Conservation (phyloP, 2,888 invertebrate genomes). For the Aspidiotus rigidus region DNA sequence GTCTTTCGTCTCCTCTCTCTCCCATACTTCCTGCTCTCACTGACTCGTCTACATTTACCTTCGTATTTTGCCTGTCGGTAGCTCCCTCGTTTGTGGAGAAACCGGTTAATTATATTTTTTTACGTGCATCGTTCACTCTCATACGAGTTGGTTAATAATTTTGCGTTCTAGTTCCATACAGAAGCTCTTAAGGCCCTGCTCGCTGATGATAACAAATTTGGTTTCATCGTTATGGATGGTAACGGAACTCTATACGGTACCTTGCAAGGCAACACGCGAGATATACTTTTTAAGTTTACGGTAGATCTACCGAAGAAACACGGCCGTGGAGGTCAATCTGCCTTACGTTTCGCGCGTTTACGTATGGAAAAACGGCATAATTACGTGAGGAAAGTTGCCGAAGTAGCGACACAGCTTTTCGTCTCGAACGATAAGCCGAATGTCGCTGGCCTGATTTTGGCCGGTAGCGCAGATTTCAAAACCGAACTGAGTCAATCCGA, state of each 20-base stretch:
- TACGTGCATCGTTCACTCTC: too few relatives aligned
- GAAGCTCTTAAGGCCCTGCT: slow-evolving; percentile 91
- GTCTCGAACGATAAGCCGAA: slow-evolving; percentile 96
- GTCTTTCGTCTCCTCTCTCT: too few relatives aligned
- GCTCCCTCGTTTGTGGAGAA: too few relatives aligned
- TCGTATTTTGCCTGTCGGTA: too few relatives aligned
- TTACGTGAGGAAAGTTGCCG: slow-evolving; percentile 96
- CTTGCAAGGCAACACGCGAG: slow-evolving; percentile 76
- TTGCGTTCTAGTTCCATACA: slow-evolving; percentile 60
- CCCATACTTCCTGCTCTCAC: too few relatives aligned
- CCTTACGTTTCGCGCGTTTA: slow-evolving; percentile 96
- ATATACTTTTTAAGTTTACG: slow-evolving; percentile 91
- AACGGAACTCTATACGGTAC: slow-evolving; percentile 99
- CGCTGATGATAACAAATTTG: slow-evolving; percentile 99
- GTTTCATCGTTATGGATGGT: slow-evolving; percentile 99
- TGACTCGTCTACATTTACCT: too few relatives aligned
- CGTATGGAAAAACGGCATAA: slow-evolving; percentile 99
- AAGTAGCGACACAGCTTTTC: slow-evolving; percentile 92
- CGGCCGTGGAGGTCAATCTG: slow-evolving; percentile 99
- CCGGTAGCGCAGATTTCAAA: slow-evolving; percentile 99
- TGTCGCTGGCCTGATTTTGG: slow-evolving; percentile 92
- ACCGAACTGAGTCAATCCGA: slow-evolving; percentile 98
- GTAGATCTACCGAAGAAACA: slow-evolving; percentile 99
- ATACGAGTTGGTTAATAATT: not conserved
- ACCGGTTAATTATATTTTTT: too few relatives aligned